Base-by-base conservation (phyloP, 2,888 invertebrate species). In the Watsonalla cultraria region DNA sequence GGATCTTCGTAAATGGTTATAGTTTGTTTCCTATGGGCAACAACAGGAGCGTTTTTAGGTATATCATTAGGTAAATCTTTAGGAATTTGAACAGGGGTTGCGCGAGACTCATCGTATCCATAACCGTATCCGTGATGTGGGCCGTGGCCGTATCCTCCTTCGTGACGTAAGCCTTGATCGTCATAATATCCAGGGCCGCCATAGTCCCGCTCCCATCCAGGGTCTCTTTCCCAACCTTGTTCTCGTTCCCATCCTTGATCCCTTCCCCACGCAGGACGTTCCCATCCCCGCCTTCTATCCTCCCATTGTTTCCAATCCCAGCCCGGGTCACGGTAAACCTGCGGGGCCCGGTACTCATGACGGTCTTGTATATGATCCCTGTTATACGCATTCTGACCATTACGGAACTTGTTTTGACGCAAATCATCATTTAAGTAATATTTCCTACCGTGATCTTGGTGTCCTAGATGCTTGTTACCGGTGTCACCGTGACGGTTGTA, bases 1-100 rank as follows among this genome's bases (percentile, higher is more conserved):
- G 91, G 91, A 65, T 91, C 91, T 70, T 91, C 91, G 55, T 91
- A 91, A 54, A 91, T 91, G 5, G 91, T 91, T 55, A 91, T 91
- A 11, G 91, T 91, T 65, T 91, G 90, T 59, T 89, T 86, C 46
- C 90, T 79, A 51, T 83, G 86, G 2, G 90, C 86, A 13, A 90
- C 84, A 0, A 88, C 81, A 6, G 90, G 89, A 4, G 79, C 76
- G 52, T 84, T 78, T 53, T 73, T 74, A 9, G 87, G 86, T 45
- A 84, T 64, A 66, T 86, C 74, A 5, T 34, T 13, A 15, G 49
- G 49, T 37, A 49, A 33, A 37, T 37, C 37, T 6, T 37, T 37
- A 5, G 49, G 37, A 8, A 49, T 49, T 37, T 49, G 49, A 0
- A 86, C 82, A 0, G 86, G 85, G 46, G 66, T 68, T 5, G 83